phyloP scores from a whole-genome alignment of 2,888 invertebrate genomes.

The Therioaphis trifolii region DNA sequence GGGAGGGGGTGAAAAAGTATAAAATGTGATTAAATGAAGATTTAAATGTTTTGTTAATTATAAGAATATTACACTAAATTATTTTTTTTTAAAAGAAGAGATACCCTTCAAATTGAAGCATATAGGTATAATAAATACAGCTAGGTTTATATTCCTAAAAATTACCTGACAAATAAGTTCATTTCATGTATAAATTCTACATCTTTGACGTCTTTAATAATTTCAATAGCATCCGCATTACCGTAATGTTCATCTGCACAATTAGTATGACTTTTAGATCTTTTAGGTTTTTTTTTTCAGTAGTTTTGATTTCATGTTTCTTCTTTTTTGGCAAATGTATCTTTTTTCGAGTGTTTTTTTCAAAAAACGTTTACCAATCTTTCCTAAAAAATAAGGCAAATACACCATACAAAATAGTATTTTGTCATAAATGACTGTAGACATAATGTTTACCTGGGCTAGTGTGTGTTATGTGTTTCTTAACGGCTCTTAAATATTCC shows the following conservation, averaged over 20 bases:
- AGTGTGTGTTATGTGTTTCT: not conserved
- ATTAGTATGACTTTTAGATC: not conserved
- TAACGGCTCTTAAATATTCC: slow-evolving; percentile 16
- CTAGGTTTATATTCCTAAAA: too few relatives aligned
- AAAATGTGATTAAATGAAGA: too few relatives aligned
- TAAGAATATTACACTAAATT: too few relatives aligned
- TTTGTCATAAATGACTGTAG: slow-evolving; percentile 3
- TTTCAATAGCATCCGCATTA: not conserved
- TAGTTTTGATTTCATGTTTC: not conserved
- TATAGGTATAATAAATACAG: too few relatives aligned
- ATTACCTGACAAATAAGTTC: slow-evolving; percentile 2
- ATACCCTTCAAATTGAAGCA: too few relatives aligned
- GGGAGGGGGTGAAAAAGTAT: too few relatives aligned
- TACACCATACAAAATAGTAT: not conserved
- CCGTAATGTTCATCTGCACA: slow-evolving; percentile 15
- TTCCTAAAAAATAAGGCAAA: slow-evolving; percentile 9
- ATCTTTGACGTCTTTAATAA: not conserved
- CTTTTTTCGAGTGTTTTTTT: not conserved
- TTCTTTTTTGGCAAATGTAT: not conserved
- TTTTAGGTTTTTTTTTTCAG: not conserved
- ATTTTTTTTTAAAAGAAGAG: too few relatives aligned
- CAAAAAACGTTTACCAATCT: slow-evolving; percentile 7
- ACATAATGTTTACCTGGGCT: slow-evolving; percentile 39
- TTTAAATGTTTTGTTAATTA: too few relatives aligned
- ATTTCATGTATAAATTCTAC: slow-evolving; percentile 3